phyloP scores from a whole-genome alignment of 2,888 invertebrate species.

The Pedicia rivosa region DNA sequence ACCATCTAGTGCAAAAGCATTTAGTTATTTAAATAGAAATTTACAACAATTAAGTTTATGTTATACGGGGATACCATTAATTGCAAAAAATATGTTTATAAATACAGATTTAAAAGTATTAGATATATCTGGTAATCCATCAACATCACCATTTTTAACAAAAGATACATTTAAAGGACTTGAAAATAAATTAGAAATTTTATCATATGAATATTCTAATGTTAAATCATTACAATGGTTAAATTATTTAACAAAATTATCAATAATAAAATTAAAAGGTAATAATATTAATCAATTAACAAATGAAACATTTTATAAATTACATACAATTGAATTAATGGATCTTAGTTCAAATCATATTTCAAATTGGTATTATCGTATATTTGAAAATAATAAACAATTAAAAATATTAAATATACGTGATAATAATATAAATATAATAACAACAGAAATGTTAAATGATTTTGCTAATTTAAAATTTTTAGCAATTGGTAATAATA shows the following conservation, averaged over 20 bases:
- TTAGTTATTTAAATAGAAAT: conserved; percentile 20
- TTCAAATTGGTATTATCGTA: conserved; percentile 35
- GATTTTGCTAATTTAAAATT: conserved; percentile 35
- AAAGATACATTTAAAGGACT: conserved; percentile 29
- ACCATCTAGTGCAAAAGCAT: conserved; percentile 21
- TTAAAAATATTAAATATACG: conserved; percentile 32
- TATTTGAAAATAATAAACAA: conserved; percentile 27
- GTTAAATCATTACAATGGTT: conserved; percentile 29
- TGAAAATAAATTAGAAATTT: conserved; percentile 28
- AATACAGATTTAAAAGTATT: conserved; percentile 31
- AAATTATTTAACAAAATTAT: conserved; percentile 27
- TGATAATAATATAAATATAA: conserved; percentile 38
- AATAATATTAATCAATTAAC: conserved; percentile 35
- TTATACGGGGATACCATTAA: conserved; percentile 27
- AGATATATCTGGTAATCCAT: conserved; percentile 39
- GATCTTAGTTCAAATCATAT: conserved; percentile 38
- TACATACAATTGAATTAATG: conserved; percentile 32
- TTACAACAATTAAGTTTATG: conserved; percentile 32
- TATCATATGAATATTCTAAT: conserved; percentile 32
- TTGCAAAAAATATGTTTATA: conserved; percentile 29
- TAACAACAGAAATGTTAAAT: conserved; percentile 37
- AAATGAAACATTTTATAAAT: conserved; percentile 18
- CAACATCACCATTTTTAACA: conserved; percentile 22
- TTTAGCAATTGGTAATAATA: conserved; percentile 38
- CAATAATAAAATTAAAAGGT: conserved; percentile 31